A percentile compares a stretch with the other conserved stretches of the same genome.
Conservation (phyloP, 1,140 invertebrate genomes). For the Coenobita brevimanus region DNA sequence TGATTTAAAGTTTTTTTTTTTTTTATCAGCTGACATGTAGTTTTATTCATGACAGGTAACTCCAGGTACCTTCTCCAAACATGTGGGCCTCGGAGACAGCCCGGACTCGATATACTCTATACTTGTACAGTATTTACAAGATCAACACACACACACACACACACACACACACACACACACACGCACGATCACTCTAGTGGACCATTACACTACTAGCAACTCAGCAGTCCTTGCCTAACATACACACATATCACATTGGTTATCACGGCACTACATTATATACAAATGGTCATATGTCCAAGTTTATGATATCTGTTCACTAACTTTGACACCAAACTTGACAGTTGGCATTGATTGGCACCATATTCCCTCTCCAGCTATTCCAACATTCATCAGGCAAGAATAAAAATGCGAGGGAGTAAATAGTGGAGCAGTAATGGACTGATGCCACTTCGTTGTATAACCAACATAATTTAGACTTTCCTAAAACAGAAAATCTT, state of each 20-base stretch:
- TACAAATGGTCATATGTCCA: conserved; percentile 38
- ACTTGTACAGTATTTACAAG: conserved; percentile 12
- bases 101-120: background rate
- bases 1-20: background rate
- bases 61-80: conserved; percentile 15
- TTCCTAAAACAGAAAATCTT: conserved; percentile 51
- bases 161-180: conserved; percentile 35
- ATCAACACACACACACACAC: too few relatives aligned
- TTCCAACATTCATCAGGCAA: conserved; percentile 26
- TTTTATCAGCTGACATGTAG: background rate
- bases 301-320: conserved; percentile 40
- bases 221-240: background rate
- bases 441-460: conserved; percentile 56
- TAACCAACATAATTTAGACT: conserved; percentile 18
- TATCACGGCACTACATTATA: conserved; percentile 59
- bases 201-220: too few relatives aligned
- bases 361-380: conserved; percentile 28
- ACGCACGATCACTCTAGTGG: background rate
- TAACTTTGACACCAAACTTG: conserved; percentile 45
- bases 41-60: background rate
- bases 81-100: background rate
- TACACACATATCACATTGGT: conserved; percentile 58
- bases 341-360: conserved; percentile 58
- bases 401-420: conserved; percentile 41
- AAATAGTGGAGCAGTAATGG: conserved; percentile 33